phyloP scores from a whole-genome alignment of 2,113 vertebrate species.

The Salvator merianae region DNA sequence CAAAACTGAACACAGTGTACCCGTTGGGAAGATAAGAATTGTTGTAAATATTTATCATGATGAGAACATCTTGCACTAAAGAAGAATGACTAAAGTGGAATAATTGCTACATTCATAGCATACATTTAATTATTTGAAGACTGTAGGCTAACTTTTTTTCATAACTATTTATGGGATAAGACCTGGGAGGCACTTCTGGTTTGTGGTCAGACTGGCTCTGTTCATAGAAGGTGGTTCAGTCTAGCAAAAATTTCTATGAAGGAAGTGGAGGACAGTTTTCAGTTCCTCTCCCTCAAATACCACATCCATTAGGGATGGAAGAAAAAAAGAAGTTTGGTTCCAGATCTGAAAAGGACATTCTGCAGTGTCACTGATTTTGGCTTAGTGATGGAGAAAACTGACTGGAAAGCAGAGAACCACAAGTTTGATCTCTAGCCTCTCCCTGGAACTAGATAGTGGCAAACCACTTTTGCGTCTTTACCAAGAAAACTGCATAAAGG shows the following conservation, averaged over 20 bases:
- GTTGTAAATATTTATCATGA: slow-evolving; percentile 55
- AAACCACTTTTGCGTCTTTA: no score
- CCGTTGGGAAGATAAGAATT: slow-evolving; percentile 69
- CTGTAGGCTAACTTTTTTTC: background rate
- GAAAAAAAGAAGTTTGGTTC: no score
- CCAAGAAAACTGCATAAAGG: no score
- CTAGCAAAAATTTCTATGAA: background rate
- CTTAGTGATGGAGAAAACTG: no score
- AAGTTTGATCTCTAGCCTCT: no score
- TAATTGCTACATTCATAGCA: no score
- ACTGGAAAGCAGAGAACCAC: no score
- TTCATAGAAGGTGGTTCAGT: background rate
- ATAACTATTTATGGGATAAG: background rate
- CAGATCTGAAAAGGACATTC: no score
- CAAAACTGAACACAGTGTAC: slow-evolving; percentile 71
- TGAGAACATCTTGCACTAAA: slow-evolving; percentile 67
- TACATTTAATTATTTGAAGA: slow-evolving; percentile 25
- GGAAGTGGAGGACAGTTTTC: background rate
- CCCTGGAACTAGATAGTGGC: no score
- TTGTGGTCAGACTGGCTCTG: background rate
- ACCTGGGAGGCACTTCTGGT: background rate
- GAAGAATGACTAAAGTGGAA: slow-evolving; percentile 50
- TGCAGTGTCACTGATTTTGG: no score
- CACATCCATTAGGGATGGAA: background rate
- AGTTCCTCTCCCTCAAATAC: background rate